A percentile compares a stretch with the other conserved stretches of the same genome.
These are phyloP conservation scores for Aquatica leii DNA, from an alignment of 2,888 invertebrate genomes.

Conservation along the genomic window DNA sequence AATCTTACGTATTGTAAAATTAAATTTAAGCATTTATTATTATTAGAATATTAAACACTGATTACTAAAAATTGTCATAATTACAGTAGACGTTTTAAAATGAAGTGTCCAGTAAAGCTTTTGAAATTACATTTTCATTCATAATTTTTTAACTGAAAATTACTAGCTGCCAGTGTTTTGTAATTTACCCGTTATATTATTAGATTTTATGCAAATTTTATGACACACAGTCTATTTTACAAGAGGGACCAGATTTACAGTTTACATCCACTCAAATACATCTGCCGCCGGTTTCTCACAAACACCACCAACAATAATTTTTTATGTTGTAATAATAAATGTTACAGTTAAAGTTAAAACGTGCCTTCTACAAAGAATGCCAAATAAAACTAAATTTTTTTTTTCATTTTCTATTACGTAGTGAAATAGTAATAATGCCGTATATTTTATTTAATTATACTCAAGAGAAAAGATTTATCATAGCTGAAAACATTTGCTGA, in stretches of 20 bases:
- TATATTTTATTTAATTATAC: not conserved
- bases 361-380: too few species aligned
- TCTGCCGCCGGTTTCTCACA: constrained; percentile 24
- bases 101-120: constrained; percentile 13
- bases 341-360: too few species aligned
- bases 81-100: not conserved
- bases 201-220: constrained; percentile 30
- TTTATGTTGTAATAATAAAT: too few species aligned
- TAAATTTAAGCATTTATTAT: too few species aligned
- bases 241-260: constrained; percentile 23
- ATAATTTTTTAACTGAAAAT: constrained; percentile 22
- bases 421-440: not conserved
- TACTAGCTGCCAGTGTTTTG: constrained; percentile 14
- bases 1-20: too few species aligned
- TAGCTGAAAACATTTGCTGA: not conserved
- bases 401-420: not conserved
- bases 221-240: constrained; percentile 25
- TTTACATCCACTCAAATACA: constrained; percentile 29
- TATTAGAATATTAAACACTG: too few species aligned
- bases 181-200: constrained; percentile 21
- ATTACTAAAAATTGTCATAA: constrained; percentile 11
- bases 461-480: constrained; percentile 10
- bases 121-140: constrained; percentile 15
- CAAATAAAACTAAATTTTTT: too few species aligned
- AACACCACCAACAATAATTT: not conserved